Evolutionary conservation across 2,113 vertebrate genomes (phyloP).

Genomic region (Capricornis sumatraensis): DNA sequence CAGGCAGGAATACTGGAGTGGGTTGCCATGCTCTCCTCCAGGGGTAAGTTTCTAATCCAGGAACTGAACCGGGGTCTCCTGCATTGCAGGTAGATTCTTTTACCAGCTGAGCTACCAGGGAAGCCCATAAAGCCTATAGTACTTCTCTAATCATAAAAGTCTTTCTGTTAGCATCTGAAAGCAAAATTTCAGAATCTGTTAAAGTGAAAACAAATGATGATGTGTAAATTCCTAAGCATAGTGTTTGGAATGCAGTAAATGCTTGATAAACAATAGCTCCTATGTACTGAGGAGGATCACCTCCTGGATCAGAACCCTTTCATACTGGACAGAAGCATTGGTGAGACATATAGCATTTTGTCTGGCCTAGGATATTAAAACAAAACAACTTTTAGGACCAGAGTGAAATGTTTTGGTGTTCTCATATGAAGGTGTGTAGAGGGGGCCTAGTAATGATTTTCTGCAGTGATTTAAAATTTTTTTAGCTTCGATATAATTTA

Average conservation of each 20-base stretch:
- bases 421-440: neutral
- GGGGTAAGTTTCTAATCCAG: neutral
- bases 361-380: neutral
- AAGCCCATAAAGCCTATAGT: neutral
- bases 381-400: neutral
- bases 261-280: neutral
- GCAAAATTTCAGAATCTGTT: conserved; percentile 2
- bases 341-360: neutral
- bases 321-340: neutral
- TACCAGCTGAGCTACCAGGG: neutral
- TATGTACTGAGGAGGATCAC: neutral
- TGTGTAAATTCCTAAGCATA: neutral
- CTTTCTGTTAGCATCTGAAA: neutral
- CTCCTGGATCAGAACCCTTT: neutral
- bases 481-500: conserved; percentile 22
- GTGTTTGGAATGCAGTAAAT: neutral
- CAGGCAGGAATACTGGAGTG: neutral
- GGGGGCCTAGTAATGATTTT: neutral
- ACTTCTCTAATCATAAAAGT: neutral
- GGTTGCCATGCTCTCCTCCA: neutral
- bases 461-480: neutral
- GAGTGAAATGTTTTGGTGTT: neutral
- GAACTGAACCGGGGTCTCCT: neutral
- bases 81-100: neutral
- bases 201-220: conserved; percentile 2